Conservation (phyloP, 2,797 vertebrate genomes). For the Spinus olivaceus region DNA sequence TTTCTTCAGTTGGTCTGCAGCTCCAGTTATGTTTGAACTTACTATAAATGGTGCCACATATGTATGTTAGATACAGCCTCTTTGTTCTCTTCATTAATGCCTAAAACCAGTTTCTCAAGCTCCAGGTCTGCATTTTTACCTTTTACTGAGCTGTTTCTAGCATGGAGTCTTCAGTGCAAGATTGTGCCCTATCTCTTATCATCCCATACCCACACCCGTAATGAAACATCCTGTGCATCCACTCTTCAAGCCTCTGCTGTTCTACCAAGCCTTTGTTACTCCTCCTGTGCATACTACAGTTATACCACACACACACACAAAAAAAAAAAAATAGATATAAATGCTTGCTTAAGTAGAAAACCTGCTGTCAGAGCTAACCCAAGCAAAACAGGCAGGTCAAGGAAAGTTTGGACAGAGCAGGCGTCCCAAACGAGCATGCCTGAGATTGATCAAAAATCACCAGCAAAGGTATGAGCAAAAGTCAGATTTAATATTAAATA, state of each 20-base stretch:
- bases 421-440: accelerated
- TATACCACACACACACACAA: background rate
- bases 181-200: background rate
- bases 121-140: background rate
- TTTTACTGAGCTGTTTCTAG: background rate
- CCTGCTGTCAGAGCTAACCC: background rate
- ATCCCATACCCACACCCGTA: background rate
- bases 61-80: background rate
- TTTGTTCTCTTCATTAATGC: background rate
- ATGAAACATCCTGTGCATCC: background rate
- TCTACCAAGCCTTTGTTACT: background rate
- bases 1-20: background rate
- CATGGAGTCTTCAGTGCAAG: background rate
- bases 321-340: background rate
- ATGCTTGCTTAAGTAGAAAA: background rate
- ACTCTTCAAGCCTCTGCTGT: background rate
- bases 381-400: background rate
- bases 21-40: background rate
- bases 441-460: background rate
- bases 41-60: background rate
- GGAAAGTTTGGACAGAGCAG: background rate
- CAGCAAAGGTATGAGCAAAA: background rate
- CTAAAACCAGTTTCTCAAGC: background rate
- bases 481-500: background rate
- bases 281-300: background rate